Percentiles rank a stretch among this genome's conserved stretches.
Evolutionary conservation across 2,888 invertebrate species (phyloP).

Genomic region (Strigamia crassipes): DNA sequence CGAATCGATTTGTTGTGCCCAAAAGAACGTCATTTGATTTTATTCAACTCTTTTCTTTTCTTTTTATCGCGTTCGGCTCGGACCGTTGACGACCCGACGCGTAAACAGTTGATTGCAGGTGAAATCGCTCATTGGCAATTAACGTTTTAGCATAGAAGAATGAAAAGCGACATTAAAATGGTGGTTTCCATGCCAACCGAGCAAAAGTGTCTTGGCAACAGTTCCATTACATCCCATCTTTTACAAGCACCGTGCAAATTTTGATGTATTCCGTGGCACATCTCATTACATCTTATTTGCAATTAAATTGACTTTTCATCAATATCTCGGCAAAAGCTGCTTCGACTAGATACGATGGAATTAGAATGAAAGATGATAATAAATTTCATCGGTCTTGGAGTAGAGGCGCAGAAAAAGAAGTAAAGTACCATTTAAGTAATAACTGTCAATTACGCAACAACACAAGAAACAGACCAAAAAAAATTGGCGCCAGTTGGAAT

Average conservation of each 20-base stretch:
- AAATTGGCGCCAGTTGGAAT: conserved; percentile 1
- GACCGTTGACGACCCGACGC: neutral
- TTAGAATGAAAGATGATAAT: conserved; percentile 25
- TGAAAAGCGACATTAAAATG: conserved; percentile 23
- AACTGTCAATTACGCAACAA: conserved; percentile 39
- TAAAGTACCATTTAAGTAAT: conserved; percentile 32
- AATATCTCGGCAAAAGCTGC: neutral
- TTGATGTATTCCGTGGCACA: neutral
- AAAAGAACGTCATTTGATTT: neutral
- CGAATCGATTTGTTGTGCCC: neutral
- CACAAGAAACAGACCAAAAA: neutral
- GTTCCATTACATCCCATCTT: conserved; percentile 1
- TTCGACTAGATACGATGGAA: neutral
- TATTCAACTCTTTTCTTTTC: neutral
- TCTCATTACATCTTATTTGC: conserved; percentile 31
- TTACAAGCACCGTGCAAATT: neutral
- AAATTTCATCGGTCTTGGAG: conserved; percentile 1
- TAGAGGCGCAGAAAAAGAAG: neutral
- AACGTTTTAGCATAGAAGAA: conserved; percentile 8
- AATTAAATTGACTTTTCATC: conserved; percentile 34
- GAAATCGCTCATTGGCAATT: conserved; percentile 30
- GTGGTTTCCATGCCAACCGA: neutral
- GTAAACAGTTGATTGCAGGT: conserved; percentile 19
- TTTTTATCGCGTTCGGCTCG: neutral
- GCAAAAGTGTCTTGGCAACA: conserved; percentile 10